Evolutionary conservation across 2,888 invertebrate species (phyloP).

Genomic region (Neoaliturus tenellus): DNA sequence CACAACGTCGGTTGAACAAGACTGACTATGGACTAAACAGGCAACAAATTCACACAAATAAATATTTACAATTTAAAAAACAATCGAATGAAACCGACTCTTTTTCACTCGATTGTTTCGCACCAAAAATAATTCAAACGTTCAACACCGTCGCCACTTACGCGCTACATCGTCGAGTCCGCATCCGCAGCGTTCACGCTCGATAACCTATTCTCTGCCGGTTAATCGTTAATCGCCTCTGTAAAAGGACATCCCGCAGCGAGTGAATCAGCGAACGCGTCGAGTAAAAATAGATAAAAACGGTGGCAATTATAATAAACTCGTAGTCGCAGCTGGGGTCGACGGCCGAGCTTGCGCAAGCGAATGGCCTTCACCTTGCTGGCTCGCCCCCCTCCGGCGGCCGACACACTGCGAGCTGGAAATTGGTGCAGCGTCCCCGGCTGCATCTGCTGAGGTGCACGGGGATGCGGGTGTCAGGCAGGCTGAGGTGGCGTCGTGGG

Average conservation of each 20-base stretch:
- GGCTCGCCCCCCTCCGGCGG: not conserved
- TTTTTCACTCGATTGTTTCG: too few species aligned
- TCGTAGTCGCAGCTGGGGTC: constrained; percentile 14
- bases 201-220: not conserved
- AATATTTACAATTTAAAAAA: too few species aligned
- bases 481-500: too few species aligned
- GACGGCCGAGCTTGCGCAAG: constrained; percentile 30
- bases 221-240: not conserved
- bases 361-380: constrained; percentile 31
- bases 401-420: not conserved
- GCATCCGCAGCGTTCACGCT: not conserved
- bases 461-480: too few species aligned
- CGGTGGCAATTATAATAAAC: constrained; percentile 39
- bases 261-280: not conserved
- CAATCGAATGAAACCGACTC: too few species aligned
- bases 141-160: not conserved
- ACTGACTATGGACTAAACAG: too few species aligned
- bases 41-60: too few species aligned
- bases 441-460: not conserved
- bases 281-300: constrained; percentile 24
- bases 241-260: not conserved
- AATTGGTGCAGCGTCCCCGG: not conserved
- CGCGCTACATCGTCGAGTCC: not conserved
- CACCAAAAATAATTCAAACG: too few species aligned
- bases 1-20: too few species aligned